phyloP scores from a whole-genome alignment of 2,888 invertebrate species.

The Portevinia maculata region DNA sequence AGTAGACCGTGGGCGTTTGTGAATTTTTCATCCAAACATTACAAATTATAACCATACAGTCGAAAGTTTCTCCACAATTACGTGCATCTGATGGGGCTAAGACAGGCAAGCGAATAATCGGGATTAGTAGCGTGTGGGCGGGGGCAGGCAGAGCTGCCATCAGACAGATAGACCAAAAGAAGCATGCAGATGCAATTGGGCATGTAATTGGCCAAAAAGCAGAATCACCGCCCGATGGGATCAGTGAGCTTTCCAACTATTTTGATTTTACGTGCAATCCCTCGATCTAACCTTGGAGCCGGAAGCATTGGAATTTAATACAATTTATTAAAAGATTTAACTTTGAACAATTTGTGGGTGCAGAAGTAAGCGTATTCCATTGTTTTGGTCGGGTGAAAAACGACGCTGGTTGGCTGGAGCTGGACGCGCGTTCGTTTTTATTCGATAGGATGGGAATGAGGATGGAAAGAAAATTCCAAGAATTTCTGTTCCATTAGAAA shows the following conservation, averaged over 20 bases:
- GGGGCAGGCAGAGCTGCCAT: neutral
- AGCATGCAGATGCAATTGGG: constrained; percentile 61
- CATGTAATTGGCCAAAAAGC: constrained; percentile 67
- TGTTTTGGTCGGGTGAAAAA: neutral
- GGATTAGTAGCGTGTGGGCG: neutral
- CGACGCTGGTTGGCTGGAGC: too few relatives aligned
- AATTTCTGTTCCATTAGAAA: constrained; percentile 64
- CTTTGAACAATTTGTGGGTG: constrained; percentile 55
- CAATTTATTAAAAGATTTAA: constrained; percentile 64
- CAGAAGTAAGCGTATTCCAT: constrained; percentile 22
- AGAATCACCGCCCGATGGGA: constrained; percentile 32
- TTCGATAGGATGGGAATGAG: neutral
- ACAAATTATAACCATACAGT: constrained; percentile 63
- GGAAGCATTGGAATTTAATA: constrained; percentile 58
- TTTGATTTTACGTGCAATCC: constrained; percentile 62
- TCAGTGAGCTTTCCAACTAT: constrained; percentile 65
- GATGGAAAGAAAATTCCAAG: constrained; percentile 22
- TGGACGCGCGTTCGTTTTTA: neutral
- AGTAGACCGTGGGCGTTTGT: constrained; percentile 37
- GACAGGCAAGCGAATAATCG: constrained; percentile 52
- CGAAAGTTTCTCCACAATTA: constrained; percentile 61
- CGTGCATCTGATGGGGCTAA: constrained; percentile 68
- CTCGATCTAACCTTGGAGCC: constrained; percentile 20
- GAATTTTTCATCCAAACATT: constrained; percentile 41
- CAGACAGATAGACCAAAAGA: constrained; percentile 31